phyloP scores from a whole-genome alignment of 2,888 invertebrate species.

The Schrankia costaestrigalis region DNA sequence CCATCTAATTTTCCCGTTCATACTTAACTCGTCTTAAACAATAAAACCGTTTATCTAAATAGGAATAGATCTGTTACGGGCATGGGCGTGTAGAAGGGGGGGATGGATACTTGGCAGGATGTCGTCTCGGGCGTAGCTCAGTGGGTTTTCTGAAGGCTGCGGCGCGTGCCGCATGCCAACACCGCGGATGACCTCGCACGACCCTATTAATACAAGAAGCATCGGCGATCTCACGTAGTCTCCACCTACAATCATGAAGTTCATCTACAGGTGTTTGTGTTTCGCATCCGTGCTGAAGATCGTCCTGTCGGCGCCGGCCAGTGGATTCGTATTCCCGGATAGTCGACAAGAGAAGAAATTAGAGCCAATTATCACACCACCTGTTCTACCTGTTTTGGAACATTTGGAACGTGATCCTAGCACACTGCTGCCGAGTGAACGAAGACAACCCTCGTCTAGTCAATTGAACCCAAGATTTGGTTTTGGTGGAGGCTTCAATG shows the following conservation, averaged over 20 bases:
- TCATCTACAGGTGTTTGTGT: constrained; percentile 57
- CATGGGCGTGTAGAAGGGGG: constrained; percentile 49
- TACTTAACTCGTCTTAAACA: constrained; percentile 45
- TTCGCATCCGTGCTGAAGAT: constrained; percentile 40
- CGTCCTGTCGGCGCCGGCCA: constrained; percentile 53
- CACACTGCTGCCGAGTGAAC: constrained; percentile 63
- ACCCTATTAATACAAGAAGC: constrained; percentile 78
- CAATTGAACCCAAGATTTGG: constrained; percentile 60
- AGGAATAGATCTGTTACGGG: constrained; percentile 47
- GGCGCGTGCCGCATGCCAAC: constrained; percentile 80
- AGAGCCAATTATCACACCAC: constrained; percentile 72
- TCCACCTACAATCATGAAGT: constrained; percentile 62
- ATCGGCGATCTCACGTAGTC: constrained; percentile 59
- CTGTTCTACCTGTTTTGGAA: constrained; percentile 71
- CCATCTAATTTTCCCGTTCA: constrained; percentile 47
- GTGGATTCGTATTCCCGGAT: constrained; percentile 65
- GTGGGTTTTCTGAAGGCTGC: constrained; percentile 81
- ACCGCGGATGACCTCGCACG: constrained; percentile 64
- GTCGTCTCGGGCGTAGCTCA: constrained; percentile 61
- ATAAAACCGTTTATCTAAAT: constrained; percentile 59
- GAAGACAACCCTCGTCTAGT: constrained; percentile 21
- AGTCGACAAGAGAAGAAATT: constrained; percentile 57
- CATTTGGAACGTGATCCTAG: constrained; percentile 76
- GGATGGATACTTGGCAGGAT: constrained; percentile 63
- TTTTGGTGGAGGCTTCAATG: constrained; percentile 65